Conservation (phyloP, 2,888 invertebrate genomes). For the Conus canariensis region DNA sequence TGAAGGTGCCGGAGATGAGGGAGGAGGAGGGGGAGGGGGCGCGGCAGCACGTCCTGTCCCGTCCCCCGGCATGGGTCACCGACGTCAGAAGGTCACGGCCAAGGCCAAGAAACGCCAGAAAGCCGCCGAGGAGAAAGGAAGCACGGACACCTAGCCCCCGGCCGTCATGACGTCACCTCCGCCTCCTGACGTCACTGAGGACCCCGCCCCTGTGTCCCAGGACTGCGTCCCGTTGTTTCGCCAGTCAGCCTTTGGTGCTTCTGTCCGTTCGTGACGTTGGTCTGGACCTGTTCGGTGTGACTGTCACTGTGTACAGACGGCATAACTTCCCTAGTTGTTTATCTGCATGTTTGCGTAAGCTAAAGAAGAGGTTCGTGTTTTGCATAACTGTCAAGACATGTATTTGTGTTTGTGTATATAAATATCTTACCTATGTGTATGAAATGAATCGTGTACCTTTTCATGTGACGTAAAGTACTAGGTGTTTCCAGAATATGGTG, state of each 20-base stretch:
- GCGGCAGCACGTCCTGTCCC: slow-evolving; percentile 43
- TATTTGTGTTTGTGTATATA: neutral
- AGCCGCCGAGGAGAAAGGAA: slow-evolving; percentile 56
- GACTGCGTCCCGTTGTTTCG: neutral
- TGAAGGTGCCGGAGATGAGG: neutral
- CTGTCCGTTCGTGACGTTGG: neutral
- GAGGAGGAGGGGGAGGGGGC: slow-evolving; percentile 3
- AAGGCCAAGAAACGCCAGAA: slow-evolving; percentile 72
- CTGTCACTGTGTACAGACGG: neutral
- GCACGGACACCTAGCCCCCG: slow-evolving; percentile 17
- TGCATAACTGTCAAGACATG: neutral
- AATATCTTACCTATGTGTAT: too few species aligned
- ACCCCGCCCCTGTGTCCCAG: neutral
- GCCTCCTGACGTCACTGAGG: neutral
- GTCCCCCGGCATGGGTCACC: slow-evolving; percentile 54
- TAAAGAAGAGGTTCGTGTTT: neutral
- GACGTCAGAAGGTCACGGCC: slow-evolving; percentile 68
- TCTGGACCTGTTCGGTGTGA: neutral
- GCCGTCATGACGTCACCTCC: neutral
- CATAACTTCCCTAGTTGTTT: neutral
- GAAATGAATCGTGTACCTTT: too few species aligned
- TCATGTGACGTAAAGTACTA: too few species aligned
- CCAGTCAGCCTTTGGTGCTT: slow-evolving; percentile 9
- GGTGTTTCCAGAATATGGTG: too few species aligned
- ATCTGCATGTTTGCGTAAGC: neutral